These are phyloP conservation scores for Paguma larvata DNA, from an alignment of 2,797 vertebrate species.

Conservation along the genomic window DNA sequence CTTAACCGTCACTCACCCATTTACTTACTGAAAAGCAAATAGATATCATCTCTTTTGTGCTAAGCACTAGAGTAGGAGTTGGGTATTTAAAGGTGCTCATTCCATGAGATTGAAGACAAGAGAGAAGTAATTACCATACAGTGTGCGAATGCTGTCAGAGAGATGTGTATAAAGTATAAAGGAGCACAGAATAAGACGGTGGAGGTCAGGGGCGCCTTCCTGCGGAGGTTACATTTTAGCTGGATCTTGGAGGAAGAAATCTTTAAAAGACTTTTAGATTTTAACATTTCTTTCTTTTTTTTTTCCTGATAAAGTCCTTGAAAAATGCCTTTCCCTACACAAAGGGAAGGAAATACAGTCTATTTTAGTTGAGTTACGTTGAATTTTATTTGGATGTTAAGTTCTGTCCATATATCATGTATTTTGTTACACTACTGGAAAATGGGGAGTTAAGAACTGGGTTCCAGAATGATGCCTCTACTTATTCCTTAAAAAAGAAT, in stretches of 20 bases:
- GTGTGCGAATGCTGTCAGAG: background rate
- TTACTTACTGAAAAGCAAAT: background rate
- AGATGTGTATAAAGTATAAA: background rate
- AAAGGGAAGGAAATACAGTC: background rate
- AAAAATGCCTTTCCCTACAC: background rate
- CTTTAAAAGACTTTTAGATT: background rate
- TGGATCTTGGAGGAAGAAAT: background rate
- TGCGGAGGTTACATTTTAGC: background rate
- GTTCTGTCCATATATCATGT: background rate
- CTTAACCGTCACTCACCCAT: background rate
- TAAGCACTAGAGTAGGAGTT: background rate
- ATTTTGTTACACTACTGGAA: background rate
- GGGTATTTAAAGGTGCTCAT: background rate
- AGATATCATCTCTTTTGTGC: constrained; percentile 13
- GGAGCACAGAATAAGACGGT: background rate
- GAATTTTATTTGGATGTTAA: background rate
- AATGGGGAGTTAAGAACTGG: background rate
- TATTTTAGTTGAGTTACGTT: background rate
- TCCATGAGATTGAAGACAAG: background rate
- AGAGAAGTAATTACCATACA: background rate
- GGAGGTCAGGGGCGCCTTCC: background rate
- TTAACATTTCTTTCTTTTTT: background rate
- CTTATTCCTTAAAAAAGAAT: constrained; percentile 16
- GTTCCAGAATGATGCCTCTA: background rate
- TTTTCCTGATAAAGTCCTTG: background rate